Evolutionary conservation across 2,797 vertebrate genomes (phyloP).

Genomic region (Notolepis coatsorum): DNA sequence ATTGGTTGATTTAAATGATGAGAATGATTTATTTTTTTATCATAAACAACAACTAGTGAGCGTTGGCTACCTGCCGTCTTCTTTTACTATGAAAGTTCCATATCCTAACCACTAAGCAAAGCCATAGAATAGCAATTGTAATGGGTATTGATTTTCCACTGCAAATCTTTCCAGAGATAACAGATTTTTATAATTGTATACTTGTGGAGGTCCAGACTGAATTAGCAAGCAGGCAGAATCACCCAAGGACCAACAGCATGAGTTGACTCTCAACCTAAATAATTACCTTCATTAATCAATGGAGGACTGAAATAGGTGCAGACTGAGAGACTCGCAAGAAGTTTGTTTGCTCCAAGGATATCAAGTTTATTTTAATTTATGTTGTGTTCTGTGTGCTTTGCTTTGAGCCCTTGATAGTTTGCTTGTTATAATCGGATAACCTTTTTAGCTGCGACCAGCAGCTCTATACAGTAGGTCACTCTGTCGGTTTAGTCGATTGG

Average conservation of each 20-base stretch:
- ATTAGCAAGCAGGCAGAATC: constrained; percentile 1
- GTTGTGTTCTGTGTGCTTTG: neutral
- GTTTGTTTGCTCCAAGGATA: constrained; percentile 30
- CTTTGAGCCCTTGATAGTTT: constrained; percentile 5
- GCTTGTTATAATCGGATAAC: neutral
- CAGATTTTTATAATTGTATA: too few relatives aligned
- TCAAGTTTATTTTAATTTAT: constrained; percentile 30
- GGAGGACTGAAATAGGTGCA: constrained; percentile 40
- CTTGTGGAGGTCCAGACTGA: neutral
- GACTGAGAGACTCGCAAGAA: constrained; percentile 15
- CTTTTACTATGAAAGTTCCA: too few relatives aligned
- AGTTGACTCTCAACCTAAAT: constrained; percentile 44
- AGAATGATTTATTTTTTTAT: too few relatives aligned
- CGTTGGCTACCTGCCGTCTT: too few relatives aligned
- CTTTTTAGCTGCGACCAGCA: neutral
- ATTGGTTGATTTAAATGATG: too few relatives aligned
- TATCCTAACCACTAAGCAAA: too few relatives aligned
- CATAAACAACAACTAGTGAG: too few relatives aligned
- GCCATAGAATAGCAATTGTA: too few relatives aligned
- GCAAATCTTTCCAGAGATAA: too few relatives aligned
- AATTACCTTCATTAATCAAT: constrained; percentile 66
- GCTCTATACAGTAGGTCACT: too few relatives aligned
- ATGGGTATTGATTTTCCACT: too few relatives aligned
- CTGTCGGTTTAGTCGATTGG: too few relatives aligned
- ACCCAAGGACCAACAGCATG: constrained; percentile 21